phyloP scores from a whole-genome alignment of 2,888 invertebrate genomes.

The Nipponacmea schrenckii region DNA sequence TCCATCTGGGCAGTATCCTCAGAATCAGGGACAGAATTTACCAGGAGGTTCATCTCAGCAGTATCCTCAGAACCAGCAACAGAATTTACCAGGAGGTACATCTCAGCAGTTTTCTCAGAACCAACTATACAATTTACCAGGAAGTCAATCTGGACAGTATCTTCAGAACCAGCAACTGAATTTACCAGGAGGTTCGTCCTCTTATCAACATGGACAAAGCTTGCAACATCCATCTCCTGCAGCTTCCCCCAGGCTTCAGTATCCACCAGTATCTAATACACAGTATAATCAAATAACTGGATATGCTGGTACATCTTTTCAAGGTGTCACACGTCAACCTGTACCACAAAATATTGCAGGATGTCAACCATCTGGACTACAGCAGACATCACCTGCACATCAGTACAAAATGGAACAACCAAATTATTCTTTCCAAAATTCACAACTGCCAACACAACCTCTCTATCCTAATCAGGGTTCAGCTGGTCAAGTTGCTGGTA shows the following conservation, averaged over 20 bases:
- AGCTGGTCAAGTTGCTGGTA: too few species aligned
- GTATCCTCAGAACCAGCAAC: not conserved
- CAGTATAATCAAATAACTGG: not conserved
- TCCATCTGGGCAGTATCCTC: not conserved
- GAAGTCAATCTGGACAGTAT: conserved; percentile 14
- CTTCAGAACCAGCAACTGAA: conserved; percentile 11
- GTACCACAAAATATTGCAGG: too few species aligned
- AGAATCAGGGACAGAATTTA: not conserved
- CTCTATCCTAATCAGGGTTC: too few species aligned
- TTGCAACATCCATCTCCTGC: conserved; percentile 18
- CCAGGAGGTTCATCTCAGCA: not conserved
- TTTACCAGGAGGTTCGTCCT: conserved; percentile 14
- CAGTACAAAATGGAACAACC: too few species aligned
- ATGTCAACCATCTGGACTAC: too few species aligned
- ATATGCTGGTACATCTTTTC: not conserved
- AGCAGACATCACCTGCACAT: too few species aligned
- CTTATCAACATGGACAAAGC: conserved; percentile 23
- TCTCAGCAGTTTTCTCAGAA: conserved; percentile 1
- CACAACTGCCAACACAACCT: too few species aligned
- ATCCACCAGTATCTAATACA: conserved; percentile 8
- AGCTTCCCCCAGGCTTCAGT: not conserved
- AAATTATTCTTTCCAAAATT: too few species aligned
- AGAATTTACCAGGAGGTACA: not conserved
- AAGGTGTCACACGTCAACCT: not conserved
- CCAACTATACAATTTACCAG: conserved; percentile 14